Percentiles rank a stretch among this genome's conserved stretches.
Evolutionary conservation across 2,888 invertebrate genomes (phyloP).

Genomic region (Germaria angustata): DNA sequence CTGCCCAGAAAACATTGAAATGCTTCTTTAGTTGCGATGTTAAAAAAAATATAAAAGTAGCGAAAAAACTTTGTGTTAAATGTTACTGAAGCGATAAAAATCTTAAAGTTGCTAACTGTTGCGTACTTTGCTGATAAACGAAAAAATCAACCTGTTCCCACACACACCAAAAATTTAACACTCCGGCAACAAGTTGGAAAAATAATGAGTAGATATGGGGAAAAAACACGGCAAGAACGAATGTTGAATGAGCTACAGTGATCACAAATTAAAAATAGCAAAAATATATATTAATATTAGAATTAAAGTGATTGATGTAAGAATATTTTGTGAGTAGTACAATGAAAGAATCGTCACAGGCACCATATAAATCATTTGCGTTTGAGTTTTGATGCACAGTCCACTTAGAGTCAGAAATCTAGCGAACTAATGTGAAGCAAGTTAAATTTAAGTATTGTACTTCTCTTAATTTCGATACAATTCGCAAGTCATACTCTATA

Average conservation of each 20-base stretch:
- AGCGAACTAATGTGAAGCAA: too few relatives aligned
- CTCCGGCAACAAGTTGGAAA: slow-evolving; percentile 27
- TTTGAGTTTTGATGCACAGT: too few relatives aligned
- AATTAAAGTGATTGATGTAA: too few relatives aligned
- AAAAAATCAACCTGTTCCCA: slow-evolving; percentile 66
- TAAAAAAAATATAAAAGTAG: slow-evolving; percentile 23
- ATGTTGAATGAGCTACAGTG: background rate
- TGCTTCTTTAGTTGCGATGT: slow-evolving; percentile 62
- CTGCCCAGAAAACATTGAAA: slow-evolving; percentile 60
- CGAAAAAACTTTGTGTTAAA: slow-evolving; percentile 51
- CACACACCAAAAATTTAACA: slow-evolving; percentile 44
- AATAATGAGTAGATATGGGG: background rate
- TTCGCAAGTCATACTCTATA: too few relatives aligned
- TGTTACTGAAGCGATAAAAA: slow-evolving; percentile 59
- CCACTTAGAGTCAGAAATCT: too few relatives aligned
- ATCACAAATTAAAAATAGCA: too few relatives aligned
- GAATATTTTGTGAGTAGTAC: too few relatives aligned
- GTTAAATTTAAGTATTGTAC: too few relatives aligned
- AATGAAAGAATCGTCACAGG: too few relatives aligned
- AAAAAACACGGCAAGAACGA: background rate
- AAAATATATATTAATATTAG: too few relatives aligned
- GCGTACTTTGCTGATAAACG: slow-evolving; percentile 56
- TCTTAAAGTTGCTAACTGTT: slow-evolving; percentile 60
- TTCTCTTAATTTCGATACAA: too few relatives aligned
- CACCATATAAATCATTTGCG: too few relatives aligned